Percentiles rank a stretch among this genome's conserved stretches.
Evolutionary conservation across 2,888 invertebrate species (phyloP).

Genomic region (Folsomia candida): DNA sequence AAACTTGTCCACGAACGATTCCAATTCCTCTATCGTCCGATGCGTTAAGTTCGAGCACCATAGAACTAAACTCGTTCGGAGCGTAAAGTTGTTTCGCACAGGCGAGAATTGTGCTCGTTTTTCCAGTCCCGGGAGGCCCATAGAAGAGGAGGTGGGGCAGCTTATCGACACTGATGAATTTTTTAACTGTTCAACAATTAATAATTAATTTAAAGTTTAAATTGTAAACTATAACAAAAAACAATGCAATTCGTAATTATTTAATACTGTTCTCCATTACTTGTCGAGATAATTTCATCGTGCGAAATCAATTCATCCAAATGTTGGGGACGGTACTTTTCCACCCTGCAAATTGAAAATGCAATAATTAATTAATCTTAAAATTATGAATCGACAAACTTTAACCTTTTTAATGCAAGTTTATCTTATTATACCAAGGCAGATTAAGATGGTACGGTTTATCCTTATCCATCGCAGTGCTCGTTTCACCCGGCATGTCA

Average conservation of each 20-base stretch:
- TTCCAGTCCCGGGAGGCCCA: slow-evolving; percentile 93
- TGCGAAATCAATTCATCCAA: slow-evolving; percentile 94
- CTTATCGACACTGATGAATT: slow-evolving; percentile 70
- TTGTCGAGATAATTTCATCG: slow-evolving; percentile 92
- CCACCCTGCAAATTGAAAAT: slow-evolving; percentile 71
- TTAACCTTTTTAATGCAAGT: neutral
- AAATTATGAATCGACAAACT: neutral
- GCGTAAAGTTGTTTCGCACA: slow-evolving; percentile 88
- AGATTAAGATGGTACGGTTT: slow-evolving; percentile 47
- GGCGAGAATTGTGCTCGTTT: slow-evolving; percentile 94
- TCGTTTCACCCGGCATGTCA: slow-evolving; percentile 8
- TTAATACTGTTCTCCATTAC: slow-evolving; percentile 67
- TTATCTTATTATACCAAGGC: slow-evolving; percentile 45
- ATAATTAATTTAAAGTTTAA: neutral
- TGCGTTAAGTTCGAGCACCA: slow-evolving; percentile 87
- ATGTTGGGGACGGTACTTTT: slow-evolving; percentile 92
- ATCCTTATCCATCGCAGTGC: slow-evolving; percentile 22
- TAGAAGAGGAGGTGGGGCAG: slow-evolving; percentile 91
- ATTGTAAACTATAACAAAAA: neutral
- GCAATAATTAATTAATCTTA: too few species aligned
- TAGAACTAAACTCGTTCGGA: slow-evolving; percentile 84
- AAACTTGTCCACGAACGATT: slow-evolving; percentile 91
- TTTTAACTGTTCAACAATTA: slow-evolving; percentile 65
- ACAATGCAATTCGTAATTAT: neutral
- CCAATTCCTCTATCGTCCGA: slow-evolving; percentile 98